These are phyloP conservation scores for Rhyacophila brunnea DNA, from an alignment of 1,140 invertebrate species.

Conservation along the genomic window DNA sequence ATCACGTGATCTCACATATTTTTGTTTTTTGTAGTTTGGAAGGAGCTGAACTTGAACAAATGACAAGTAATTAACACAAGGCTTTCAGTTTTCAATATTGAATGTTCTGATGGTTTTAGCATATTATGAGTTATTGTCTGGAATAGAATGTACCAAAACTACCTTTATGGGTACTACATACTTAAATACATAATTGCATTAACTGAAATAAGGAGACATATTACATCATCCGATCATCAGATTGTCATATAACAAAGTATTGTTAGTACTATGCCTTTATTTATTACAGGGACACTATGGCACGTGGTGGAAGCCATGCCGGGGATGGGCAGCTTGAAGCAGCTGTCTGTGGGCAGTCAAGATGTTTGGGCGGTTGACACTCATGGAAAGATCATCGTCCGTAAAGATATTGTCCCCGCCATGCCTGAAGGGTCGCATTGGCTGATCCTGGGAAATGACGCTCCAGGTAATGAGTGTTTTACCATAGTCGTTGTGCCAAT, in stretches of 20 bases:
- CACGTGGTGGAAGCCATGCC: constrained; percentile 23
- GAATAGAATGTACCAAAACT: too few relatives aligned
- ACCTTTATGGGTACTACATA: too few relatives aligned
- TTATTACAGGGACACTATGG: constrained; percentile 27
- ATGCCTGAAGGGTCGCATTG: constrained; percentile 31
- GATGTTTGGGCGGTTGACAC: constrained; percentile 30
- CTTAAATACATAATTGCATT: too few relatives aligned
- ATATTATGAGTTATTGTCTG: too few relatives aligned
- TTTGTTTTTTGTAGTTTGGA: too few relatives aligned
- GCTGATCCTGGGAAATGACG: constrained; percentile 27
- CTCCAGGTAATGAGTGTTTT: constrained; percentile 31
- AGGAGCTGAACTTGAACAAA: too few relatives aligned
- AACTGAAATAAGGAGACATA: background rate
- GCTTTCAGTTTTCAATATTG: too few relatives aligned
- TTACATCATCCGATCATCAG: background rate
- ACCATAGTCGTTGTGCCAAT: too few relatives aligned
- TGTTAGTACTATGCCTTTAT: too few relatives aligned
- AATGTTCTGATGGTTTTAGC: too few relatives aligned
- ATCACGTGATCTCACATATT: too few relatives aligned
- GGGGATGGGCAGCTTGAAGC: constrained; percentile 27
- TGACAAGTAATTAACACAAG: too few relatives aligned
- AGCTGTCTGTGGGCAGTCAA: constrained; percentile 21
- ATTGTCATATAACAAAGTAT: background rate
- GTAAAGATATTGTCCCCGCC: constrained; percentile 23
- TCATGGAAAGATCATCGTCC: constrained; percentile 26